phyloP scores from a whole-genome alignment of 2,797 vertebrate species.

The Brotula barbata region DNA sequence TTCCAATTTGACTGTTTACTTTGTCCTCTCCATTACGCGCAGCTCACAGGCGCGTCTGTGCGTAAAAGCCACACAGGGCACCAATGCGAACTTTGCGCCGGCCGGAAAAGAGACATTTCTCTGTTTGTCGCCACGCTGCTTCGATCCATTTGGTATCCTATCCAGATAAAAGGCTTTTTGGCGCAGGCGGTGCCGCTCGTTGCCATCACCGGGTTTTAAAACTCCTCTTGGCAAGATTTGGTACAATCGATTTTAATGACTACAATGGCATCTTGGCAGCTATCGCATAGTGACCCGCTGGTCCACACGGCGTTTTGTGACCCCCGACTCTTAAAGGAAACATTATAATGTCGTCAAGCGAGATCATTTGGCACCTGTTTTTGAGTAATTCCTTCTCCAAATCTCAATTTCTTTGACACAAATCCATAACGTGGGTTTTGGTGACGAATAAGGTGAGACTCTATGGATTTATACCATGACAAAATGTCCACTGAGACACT shows the following conservation, averaged over 20 bases:
- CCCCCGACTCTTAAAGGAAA: too few relatives aligned
- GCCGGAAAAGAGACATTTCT: conserved; percentile 24
- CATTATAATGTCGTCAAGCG: too few relatives aligned
- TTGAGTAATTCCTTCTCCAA: too few relatives aligned
- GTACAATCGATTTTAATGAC: neutral
- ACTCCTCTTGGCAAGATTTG: neutral
- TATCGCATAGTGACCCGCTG: too few relatives aligned
- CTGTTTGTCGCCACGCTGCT: conserved; percentile 28
- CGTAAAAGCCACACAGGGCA: conserved; percentile 58
- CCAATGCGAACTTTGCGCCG: conserved; percentile 23
- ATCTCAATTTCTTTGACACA: too few relatives aligned
- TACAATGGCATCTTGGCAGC: too few relatives aligned
- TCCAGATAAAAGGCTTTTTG: neutral
- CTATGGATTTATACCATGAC: too few relatives aligned
- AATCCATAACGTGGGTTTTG: neutral
- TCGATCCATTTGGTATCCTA: neutral
- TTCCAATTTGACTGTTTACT: conserved; percentile 79
- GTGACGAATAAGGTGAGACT: neutral
- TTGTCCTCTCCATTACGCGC: conserved; percentile 64
- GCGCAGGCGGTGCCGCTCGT: neutral
- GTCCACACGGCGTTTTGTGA: too few relatives aligned
- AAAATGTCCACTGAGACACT: too few relatives aligned
- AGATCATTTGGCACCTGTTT: too few relatives aligned
- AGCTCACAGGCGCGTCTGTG: conserved; percentile 58
- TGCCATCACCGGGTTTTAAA: too few relatives aligned